Conservation (phyloP, 2,113 vertebrate species). For the Tyrannus savana region DNA sequence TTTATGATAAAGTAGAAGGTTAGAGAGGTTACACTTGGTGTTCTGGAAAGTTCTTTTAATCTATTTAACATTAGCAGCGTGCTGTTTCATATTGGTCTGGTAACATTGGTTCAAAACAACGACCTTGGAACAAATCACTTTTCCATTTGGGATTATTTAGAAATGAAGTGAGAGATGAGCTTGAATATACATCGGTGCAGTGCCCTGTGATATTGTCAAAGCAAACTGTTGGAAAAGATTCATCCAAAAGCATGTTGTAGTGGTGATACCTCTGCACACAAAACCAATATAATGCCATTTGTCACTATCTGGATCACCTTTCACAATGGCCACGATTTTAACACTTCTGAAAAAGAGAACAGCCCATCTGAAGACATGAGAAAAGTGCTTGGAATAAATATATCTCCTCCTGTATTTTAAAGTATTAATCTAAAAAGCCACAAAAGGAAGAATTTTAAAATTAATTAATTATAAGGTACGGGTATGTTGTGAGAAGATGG, state of each 20-base stretch:
- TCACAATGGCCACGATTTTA: background rate
- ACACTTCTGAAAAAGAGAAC: background rate
- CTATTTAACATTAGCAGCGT: fast-evolving
- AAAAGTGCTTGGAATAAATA: background rate
- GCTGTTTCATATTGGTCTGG: background rate
- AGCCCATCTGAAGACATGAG: background rate
- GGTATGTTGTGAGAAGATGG: background rate
- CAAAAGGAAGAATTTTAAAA: background rate
- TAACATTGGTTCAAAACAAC: background rate
- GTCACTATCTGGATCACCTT: background rate
- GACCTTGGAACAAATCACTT: background rate
- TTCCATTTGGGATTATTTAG: fast-evolving
- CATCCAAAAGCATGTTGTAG: background rate
- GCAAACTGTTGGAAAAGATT: background rate
- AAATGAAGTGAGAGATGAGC: background rate
- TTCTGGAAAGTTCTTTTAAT: background rate
- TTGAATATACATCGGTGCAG: background rate
- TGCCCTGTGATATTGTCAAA: background rate
- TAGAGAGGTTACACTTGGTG: background rate
- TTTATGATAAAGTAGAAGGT: background rate
- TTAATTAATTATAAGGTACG: background rate
- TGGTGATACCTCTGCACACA: background rate
- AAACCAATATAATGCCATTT: background rate
- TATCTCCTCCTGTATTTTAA: background rate
- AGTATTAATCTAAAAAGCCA: background rate